A percentile compares a stretch with the other conserved stretches of the same genome.
These are phyloP conservation scores for Tholera decimalis DNA, from an alignment of 2,888 invertebrate species.

Conservation along the genomic window DNA sequence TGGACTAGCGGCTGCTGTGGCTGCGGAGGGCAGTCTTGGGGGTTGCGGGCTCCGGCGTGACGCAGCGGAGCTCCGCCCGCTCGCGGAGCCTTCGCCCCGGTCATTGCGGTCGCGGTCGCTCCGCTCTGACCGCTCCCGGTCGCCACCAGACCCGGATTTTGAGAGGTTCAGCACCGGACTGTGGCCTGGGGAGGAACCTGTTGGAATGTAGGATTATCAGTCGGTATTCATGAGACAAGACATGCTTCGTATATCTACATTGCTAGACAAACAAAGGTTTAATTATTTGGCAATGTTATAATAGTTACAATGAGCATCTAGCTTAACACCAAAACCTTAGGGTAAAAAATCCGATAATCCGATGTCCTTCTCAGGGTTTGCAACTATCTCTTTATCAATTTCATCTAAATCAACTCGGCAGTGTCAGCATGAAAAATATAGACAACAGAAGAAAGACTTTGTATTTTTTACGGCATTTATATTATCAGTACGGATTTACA, in stretches of 20 bases:
- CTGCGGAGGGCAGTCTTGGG: conserved; percentile 88
- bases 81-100: conserved; percentile 86
- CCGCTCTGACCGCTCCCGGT: conserved; percentile 92
- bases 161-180: conserved; percentile 98
- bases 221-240: not conserved
- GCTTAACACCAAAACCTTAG: too few species aligned
- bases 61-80: conserved; percentile 91
- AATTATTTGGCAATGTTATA: not conserved
- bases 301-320: too few species aligned
- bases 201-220: conserved; percentile 35
- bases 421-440: too few species aligned
- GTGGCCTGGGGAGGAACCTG: conserved; percentile 97
- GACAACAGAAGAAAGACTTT: too few species aligned
- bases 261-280: not conserved
- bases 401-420: too few species aligned
- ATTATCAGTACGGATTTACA: too few species aligned
- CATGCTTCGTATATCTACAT: not conserved
- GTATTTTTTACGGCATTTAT: too few species aligned
- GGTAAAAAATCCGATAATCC: too few species aligned
- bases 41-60: conserved; percentile 92
- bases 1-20: conserved; percentile 92
- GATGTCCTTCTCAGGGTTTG: too few species aligned
- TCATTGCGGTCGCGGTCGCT: conserved; percentile 92
- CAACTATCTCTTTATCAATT: too few species aligned
- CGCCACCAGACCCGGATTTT: conserved; percentile 95